Conservation (phyloP, 2,888 invertebrate genomes). For the Eustalomyia histrio region DNA sequence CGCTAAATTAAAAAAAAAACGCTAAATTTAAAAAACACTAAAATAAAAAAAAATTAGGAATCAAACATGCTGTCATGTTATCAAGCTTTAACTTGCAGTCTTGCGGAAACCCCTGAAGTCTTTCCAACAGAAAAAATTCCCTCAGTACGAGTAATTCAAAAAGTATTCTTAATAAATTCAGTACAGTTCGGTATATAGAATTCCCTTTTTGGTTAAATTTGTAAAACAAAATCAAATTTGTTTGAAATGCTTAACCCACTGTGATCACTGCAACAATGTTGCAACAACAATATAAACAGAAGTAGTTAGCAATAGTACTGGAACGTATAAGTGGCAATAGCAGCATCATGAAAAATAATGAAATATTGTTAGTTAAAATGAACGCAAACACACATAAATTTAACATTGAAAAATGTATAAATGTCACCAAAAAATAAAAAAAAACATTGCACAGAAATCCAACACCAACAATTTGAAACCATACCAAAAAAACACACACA, state of each 20-base stretch:
- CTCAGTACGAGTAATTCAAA: too few relatives aligned
- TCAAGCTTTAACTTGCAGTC: too few relatives aligned
- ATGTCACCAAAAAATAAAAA: conserved; percentile 12
- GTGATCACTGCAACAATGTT: background rate
- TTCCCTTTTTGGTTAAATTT: too few relatives aligned
- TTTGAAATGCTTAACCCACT: background rate
- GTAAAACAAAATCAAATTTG: too few relatives aligned
- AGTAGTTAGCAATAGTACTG: background rate
- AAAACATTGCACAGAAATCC: conserved; percentile 4
- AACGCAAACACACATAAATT: conserved; percentile 22
- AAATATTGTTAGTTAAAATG: background rate
- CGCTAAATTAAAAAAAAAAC: too few relatives aligned
- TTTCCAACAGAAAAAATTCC: too few relatives aligned
- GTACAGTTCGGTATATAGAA: too few relatives aligned
- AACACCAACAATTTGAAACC: conserved; percentile 10
- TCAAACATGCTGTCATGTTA: too few relatives aligned
- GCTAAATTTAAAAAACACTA: too few relatives aligned
- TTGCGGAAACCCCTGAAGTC: too few relatives aligned
- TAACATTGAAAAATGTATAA: conserved; percentile 37
- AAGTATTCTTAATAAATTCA: too few relatives aligned
- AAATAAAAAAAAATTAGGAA: too few relatives aligned
- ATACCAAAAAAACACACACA: background rate
- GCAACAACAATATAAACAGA: conserved; percentile 17
- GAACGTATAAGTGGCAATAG: background rate
- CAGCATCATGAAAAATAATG: conserved; percentile 22